Evolutionary conservation across 2,113 vertebrate species (phyloP).

Genomic region (Grammatotria lemairii): DNA sequence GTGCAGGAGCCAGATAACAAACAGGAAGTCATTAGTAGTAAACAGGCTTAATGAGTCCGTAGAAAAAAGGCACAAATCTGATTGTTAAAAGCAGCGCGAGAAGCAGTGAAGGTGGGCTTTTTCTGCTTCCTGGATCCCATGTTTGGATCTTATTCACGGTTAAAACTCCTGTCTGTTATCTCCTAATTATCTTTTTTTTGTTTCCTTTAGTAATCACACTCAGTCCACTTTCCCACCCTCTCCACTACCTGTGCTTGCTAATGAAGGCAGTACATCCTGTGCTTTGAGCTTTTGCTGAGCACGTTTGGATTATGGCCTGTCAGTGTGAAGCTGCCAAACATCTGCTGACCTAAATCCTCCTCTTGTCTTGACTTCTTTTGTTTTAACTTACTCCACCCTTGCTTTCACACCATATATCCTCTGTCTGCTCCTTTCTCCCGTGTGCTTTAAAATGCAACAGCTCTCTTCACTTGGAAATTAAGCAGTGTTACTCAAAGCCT

Average conservation of each 20-base stretch:
- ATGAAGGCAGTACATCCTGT: background rate
- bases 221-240: background rate
- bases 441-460: conserved; percentile 6
- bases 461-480: conserved; percentile 31
- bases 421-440: background rate
- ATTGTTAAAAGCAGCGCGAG: background rate
- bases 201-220: background rate
- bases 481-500: background rate
- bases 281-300: background rate
- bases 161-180: background rate
- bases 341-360: background rate
- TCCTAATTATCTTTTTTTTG: background rate
- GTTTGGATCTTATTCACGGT: background rate
- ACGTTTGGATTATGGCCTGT: background rate
- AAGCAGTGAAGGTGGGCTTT: background rate
- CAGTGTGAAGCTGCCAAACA: background rate
- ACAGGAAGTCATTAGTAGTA: background rate
- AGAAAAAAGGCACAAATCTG: background rate
- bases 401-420: background rate
- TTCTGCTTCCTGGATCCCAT: background rate
- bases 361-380: background rate
- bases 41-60: background rate
- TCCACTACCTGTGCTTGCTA: background rate
- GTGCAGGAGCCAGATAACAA: conserved; percentile 21
- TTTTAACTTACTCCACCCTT: background rate